Conservation (phyloP, 2,888 invertebrate genomes). For the Carpatolechia fugitivella region DNA sequence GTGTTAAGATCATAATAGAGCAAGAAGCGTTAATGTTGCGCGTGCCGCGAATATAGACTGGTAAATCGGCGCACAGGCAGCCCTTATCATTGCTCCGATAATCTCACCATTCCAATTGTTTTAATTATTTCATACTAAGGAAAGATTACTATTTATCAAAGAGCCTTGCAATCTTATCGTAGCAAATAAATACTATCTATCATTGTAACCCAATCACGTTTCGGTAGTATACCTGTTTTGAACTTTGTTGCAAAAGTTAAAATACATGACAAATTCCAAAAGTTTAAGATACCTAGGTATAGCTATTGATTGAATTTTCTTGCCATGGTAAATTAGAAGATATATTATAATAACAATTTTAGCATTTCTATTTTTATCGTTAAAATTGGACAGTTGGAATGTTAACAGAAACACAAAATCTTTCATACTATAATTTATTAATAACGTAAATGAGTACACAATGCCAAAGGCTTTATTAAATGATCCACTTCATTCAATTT, state of each 20-base stretch:
- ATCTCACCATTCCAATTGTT: slow-evolving; percentile 73
- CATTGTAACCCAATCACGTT: background rate
- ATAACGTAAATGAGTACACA: slow-evolving; percentile 81
- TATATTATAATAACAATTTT: too few relatives aligned
- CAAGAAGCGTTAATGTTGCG: slow-evolving; percentile 35
- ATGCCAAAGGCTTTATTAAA: slow-evolving; percentile 78
- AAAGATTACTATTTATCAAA: slow-evolving; percentile 67
- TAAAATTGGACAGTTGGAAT: background rate
- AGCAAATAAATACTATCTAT: slow-evolving; percentile 20
- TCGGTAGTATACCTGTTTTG: background rate
- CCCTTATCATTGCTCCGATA: slow-evolving; percentile 66
- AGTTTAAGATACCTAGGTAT: background rate
- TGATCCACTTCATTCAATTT: slow-evolving; percentile 76
- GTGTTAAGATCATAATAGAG: slow-evolving; percentile 7
- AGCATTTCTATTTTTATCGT: too few relatives aligned
- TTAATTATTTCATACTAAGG: slow-evolving; percentile 72
- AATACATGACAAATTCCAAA: background rate
- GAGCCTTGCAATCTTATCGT: slow-evolving; percentile 71
- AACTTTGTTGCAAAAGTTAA: background rate
- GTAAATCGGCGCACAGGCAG: slow-evolving; percentile 48
- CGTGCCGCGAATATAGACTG: slow-evolving; percentile 59
- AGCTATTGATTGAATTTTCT: background rate
- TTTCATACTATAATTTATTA: slow-evolving; percentile 78
- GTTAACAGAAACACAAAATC: slow-evolving; percentile 16
- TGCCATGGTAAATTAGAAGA: too few relatives aligned